Evolutionary conservation across 2,797 vertebrate genomes (phyloP).

Genomic region (Tolypeutes matacus): DNA sequence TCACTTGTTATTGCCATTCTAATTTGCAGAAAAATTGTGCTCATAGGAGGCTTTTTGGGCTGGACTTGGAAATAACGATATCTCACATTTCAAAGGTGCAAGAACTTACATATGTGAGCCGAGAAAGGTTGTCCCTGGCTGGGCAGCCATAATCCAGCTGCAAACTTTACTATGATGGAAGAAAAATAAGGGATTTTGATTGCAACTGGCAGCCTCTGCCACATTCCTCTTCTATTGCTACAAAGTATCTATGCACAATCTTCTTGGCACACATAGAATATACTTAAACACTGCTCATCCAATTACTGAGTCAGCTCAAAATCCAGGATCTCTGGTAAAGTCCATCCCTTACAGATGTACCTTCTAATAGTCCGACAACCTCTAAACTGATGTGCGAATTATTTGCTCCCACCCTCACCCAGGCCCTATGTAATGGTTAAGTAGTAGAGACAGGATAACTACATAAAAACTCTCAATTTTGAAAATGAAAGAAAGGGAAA

Average conservation of each 20-base stretch:
- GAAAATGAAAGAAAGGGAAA: constrained; percentile 29
- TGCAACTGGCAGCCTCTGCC: not conserved
- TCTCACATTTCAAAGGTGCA: not conserved
- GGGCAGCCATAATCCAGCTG: not conserved
- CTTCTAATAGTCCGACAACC: not conserved
- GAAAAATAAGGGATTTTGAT: not conserved
- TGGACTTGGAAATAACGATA: not conserved
- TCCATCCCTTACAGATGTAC: not conserved
- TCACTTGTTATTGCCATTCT: not conserved
- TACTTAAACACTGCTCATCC: not conserved
- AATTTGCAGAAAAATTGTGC: not conserved
- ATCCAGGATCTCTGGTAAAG: not conserved
- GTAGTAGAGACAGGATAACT: not conserved
- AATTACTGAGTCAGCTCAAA: not conserved
- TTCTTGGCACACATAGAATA: not conserved
- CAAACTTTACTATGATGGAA: not conserved
- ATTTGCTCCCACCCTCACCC: not conserved
- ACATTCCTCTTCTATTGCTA: not conserved
- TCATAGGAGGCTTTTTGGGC: not conserved
- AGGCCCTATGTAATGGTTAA: not conserved
- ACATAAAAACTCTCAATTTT: not conserved
- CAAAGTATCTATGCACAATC: not conserved
- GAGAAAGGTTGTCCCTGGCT: not conserved
- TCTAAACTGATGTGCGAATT: not conserved
- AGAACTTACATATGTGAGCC: not conserved